Base-by-base conservation (phyloP, 2,888 invertebrate genomes). In the Orchesella flavescens region DNA sequence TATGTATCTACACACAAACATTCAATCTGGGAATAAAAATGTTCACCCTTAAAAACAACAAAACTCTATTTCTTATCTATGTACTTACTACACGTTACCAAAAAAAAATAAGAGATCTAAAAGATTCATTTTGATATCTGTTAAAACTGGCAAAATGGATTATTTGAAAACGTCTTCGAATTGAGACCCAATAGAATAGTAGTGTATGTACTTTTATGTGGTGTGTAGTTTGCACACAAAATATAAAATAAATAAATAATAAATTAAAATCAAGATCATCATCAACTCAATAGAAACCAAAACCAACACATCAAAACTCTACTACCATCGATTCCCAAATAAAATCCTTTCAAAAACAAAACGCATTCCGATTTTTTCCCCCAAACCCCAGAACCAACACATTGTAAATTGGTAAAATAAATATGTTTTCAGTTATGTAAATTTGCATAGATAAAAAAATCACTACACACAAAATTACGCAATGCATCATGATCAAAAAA, bases 161-260 rank as follows among this genome's bases (percentile, higher is more conserved):
- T 46, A 61, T 61, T 55, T 55, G 24, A 17, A 23, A 34, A 34
- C 17, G 15, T 24, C 53, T 65, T 19, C 43, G 59, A 43, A 79
- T 49, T 79, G 79, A 79, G 79, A 79, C 79, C 79, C 63, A 71
- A 72, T 71, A 44, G 34, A n/a, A n/a, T n/a, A n/a, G 49, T 77
- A 4, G 77, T 74, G 73, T 73, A 74, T 49, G 49, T 49, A n/a
- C 12, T 49, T 49, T 7, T 49, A 49, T 49, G n/a, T 49, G n/a
- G 1, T 49, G 49, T 49, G 49, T 49, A 44, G 9, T 44, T 44
- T 44, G n/a, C 49, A 49, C n/a, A 15, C 12, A 49, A 49, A 9
- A 49, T 49, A 65, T 13, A 49, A 49, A 68, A 49, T 68, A 68
- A 68, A 68, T 68, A 49, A 68, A 43, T 65, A 23, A 65, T n/a